Evolutionary conservation across 2,113 vertebrate genomes (phyloP).

Genomic region (Macquaria australasica): DNA sequence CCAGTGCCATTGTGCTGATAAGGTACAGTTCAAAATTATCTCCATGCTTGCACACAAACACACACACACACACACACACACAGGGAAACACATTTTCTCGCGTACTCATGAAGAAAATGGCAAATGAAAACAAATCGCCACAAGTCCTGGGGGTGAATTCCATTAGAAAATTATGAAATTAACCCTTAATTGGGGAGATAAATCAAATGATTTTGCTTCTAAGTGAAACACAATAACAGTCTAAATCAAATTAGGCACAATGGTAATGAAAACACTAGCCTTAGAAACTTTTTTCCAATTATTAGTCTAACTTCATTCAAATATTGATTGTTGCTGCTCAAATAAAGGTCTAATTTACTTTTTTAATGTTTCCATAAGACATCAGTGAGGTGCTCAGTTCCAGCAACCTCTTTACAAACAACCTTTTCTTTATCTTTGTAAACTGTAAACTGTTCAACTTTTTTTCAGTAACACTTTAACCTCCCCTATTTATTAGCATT

Average conservation of each 20-base stretch:
- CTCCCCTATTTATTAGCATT: background rate
- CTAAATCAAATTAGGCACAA: slow-evolving; percentile 26
- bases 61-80: background rate
- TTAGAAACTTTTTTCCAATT: slow-evolving; percentile 9
- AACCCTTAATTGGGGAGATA: slow-evolving; percentile 40
- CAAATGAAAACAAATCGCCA: slow-evolving; percentile 55
- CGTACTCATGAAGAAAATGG: slow-evolving; percentile 9
- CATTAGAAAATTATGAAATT: slow-evolving; percentile 34
- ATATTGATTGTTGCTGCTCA: background rate
- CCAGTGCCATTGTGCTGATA: background rate
- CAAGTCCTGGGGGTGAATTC: background rate
- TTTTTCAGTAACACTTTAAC: background rate
- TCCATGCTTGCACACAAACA: background rate
- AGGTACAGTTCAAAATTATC: background rate
- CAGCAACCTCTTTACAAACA: background rate
- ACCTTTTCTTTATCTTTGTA: background rate
- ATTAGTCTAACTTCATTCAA: background rate
- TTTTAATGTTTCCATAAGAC: background rate
- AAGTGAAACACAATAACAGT: slow-evolving; percentile 34
- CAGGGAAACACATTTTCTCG: background rate
- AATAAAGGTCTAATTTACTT: background rate
- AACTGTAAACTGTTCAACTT: background rate
- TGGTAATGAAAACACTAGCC: slow-evolving; percentile 26
- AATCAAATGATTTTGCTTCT: slow-evolving; percentile 36
- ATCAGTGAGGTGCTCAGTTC: background rate